Base-by-base conservation (phyloP, 2,113 vertebrate species). In the Psittacula cyanocephala region DNA sequence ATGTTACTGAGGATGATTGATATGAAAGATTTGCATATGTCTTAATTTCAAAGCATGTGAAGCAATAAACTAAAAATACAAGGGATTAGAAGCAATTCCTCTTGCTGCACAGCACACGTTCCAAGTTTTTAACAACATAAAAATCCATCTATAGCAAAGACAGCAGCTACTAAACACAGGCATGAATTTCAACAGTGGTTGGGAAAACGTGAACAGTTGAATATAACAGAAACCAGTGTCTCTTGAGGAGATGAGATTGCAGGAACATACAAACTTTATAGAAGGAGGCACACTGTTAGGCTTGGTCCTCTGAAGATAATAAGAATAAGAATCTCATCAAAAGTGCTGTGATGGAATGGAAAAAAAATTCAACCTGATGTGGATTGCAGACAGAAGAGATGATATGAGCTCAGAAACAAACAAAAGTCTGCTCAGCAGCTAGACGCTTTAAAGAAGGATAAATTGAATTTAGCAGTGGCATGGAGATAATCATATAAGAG, bases 391-490 rank as follows among this genome's bases (percentile, higher is more conserved):
- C 22, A 93, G 68, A 91, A 71, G 59, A 67, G 55, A 88, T 7
- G 0, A 81, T 93, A 9, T 93, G 65, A 81, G 80, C 57, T 94
- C 52, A 90, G 80, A 88, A 96, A 95, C 64, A 91, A 96, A 94
- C 79, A 91, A 81, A 89, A 78, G 52, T 64, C 88, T 93, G 68
- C 69, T 88, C 64, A 91, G 76, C 43, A 83, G 79, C 55, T 86
- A 90, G 80, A 86, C 50, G 72, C 72, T 90, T 86, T 93, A 81
- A 93, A 90, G 46, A 90, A 84, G 31, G 39, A n/a, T 39, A 95
- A 94, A 97, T 81, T 96, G 47, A 90, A 94, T 95, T 96, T 90
- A 93, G 68, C 59, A 86, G 47, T 72, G 39, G 47, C 49, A 91
- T 59, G 52, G 86, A 94, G 77, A 86, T 81, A 96, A 93, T 81